Evolutionary conservation across 2,888 invertebrate species (phyloP), one percentile per base, ranked within the genome.

Genomic region (Seira ritae): DNA sequence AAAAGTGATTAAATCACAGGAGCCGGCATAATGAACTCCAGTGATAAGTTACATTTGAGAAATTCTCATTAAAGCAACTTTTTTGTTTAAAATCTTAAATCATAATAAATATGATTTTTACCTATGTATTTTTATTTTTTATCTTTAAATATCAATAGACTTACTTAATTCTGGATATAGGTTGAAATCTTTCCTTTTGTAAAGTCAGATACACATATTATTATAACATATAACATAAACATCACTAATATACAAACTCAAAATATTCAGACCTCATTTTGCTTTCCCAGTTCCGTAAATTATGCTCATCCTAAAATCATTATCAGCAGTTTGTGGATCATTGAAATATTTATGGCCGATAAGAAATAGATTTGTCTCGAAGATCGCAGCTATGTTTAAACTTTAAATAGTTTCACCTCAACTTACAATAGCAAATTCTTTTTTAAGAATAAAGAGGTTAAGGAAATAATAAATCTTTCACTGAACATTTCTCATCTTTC

Each of bases 401-500:
- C 42, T 42, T 55, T 62, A 66, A 15, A 68, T 37, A 50, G 60
- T 62, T 72, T 78, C 73, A 83, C 83, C 78, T 65, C 31, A 60
- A 60, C 37, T 62, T 23, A 50, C 60, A 31, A 46, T 62, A 55
- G 55, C 17, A 55, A 55, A 55, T 55, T 55, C 15, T 55, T 1
- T 55, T 55, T 3, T 8, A 12, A 8, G 55, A 15, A 62, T 73
- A 24, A 73, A 12, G 67, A 24, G 65, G 65, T 70, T 73, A 70
- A 46, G 3, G 8, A 31, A n/a, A n/a, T n/a, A n/a, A 31, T 55
- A 60, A 71, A 50, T 8, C 17, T 67, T 77, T 80, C 79, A 88
- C 84, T 89, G 89, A 93, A 97, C 96, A 93, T 97, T 98, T 91
- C 98, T 94, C 92, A 99, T 99, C 93, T 99, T 99, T 90, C 99